Conservation (phyloP, 1,140 invertebrate genomes). For the Brachionus calyciflorus region DNA sequence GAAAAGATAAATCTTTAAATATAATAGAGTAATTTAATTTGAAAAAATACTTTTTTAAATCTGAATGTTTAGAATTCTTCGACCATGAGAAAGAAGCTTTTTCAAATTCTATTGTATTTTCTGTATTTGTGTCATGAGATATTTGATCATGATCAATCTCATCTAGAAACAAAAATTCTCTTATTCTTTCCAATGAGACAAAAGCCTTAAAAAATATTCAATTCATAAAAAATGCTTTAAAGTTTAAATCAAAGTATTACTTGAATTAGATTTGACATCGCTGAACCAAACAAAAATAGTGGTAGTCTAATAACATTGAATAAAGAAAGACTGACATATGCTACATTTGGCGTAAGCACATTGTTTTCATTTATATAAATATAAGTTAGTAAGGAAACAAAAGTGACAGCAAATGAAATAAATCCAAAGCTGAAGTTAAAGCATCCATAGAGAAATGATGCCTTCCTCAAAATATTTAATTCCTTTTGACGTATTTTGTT, state of each 20-base stretch:
- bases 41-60: slow-evolving; percentile 25
- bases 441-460: not conserved
- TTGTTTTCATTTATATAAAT: slow-evolving; percentile 55
- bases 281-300: too few species aligned
- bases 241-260: not conserved
- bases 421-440: slow-evolving; percentile 4
- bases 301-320: too few species aligned
- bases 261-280: slow-evolving; percentile 52
- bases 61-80: not conserved
- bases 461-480: slow-evolving; percentile 59
- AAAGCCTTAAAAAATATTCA: not conserved
- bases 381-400: slow-evolving; percentile 59
- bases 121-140: not conserved
- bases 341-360: too few species aligned
- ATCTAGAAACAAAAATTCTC: slow-evolving; percentile 25
- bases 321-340: too few species aligned
- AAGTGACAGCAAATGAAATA: slow-evolving; percentile 45
- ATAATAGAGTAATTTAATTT: not conserved
- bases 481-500: slow-evolving; percentile 58
- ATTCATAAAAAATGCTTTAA: not conserved
- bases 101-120: not conserved
- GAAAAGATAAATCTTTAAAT: not conserved
- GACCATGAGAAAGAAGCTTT: not conserved
- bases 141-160: slow-evolving; percentile 6
- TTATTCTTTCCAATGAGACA: not conserved